Evolutionary conservation across 2,797 vertebrate genomes (phyloP).

Genomic region (Pelodytes ibericus): DNA sequence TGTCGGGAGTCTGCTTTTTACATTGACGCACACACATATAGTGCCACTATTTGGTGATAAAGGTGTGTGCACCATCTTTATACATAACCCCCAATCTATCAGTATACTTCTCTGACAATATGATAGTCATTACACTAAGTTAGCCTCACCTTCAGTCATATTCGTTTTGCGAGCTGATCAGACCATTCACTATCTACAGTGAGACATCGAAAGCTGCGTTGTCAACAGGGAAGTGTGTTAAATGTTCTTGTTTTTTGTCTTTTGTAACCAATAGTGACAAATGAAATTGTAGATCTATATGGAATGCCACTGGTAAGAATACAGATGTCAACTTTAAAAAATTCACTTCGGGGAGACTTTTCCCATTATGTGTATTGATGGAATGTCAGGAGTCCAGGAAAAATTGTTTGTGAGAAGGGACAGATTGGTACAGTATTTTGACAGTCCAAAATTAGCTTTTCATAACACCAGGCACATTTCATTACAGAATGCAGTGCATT

Average conservation of each 20-base stretch:
- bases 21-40: too few relatives aligned
- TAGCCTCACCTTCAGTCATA: background rate
- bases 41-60: too few relatives aligned
- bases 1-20: too few relatives aligned
- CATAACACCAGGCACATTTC: conserved; percentile 45
- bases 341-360: conserved; percentile 51
- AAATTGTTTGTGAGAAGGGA: conserved; percentile 42
- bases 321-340: conserved; percentile 52
- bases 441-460: conserved; percentile 50
- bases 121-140: too few relatives aligned
- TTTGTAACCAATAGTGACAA: conserved; percentile 42
- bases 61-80: too few relatives aligned
- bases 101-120: too few relatives aligned
- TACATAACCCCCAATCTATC: too few relatives aligned
- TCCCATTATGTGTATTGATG: conserved; percentile 53
- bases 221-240: background rate
- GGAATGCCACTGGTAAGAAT: conserved; percentile 45
- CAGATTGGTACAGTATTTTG: conserved; percentile 40
- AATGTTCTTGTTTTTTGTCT: background rate
- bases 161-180: background rate
- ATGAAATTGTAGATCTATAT: conserved; percentile 43
- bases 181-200: background rate
- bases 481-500: conserved; percentile 30
- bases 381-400: conserved; percentile 44
- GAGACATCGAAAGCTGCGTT: background rate